A percentile compares a stretch with the other conserved stretches of the same genome.
phyloP scores from a whole-genome alignment of 2,888 invertebrate species.

The Drosophila peninsularis region DNA sequence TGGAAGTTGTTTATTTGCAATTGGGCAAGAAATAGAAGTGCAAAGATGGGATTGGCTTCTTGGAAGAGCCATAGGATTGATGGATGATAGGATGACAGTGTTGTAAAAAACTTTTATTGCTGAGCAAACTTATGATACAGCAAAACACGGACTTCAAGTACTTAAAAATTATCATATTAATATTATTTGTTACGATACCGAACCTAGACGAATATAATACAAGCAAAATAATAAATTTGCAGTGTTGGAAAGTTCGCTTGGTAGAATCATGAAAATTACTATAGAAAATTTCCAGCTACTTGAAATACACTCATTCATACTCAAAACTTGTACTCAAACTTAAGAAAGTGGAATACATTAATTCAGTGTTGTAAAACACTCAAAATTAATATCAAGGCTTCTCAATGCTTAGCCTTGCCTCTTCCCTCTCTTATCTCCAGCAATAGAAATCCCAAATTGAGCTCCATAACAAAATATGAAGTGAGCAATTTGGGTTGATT shows the following conservation, averaged over 20 bases:
- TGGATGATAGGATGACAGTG: background rate
- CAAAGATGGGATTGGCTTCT: background rate
- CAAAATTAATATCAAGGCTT: background rate
- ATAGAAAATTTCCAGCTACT: too few relatives aligned
- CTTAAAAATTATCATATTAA: too few relatives aligned
- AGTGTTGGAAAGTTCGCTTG: background rate
- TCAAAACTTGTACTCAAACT: too few relatives aligned
- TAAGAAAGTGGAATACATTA: too few relatives aligned
- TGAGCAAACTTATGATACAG: background rate
- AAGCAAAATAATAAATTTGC: too few relatives aligned
- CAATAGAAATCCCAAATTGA: slow-evolving; percentile 19
- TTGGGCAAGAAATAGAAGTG: background rate
- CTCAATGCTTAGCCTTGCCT: background rate
- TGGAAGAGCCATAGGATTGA: background rate
- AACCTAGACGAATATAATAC: too few relatives aligned
- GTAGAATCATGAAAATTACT: background rate
- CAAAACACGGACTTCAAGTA: background rate
- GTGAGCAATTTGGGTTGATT: slow-evolving; percentile 36
- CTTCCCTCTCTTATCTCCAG: background rate
- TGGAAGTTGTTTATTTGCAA: background rate
- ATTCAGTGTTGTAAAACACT: background rate
- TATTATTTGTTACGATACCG: too few relatives aligned
- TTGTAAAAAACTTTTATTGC: background rate
- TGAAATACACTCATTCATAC: too few relatives aligned
- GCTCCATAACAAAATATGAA: slow-evolving; percentile 12